Evolutionary conservation across 2,113 vertebrate genomes (phyloP).

Genomic region (Laticauda colubrina): DNA sequence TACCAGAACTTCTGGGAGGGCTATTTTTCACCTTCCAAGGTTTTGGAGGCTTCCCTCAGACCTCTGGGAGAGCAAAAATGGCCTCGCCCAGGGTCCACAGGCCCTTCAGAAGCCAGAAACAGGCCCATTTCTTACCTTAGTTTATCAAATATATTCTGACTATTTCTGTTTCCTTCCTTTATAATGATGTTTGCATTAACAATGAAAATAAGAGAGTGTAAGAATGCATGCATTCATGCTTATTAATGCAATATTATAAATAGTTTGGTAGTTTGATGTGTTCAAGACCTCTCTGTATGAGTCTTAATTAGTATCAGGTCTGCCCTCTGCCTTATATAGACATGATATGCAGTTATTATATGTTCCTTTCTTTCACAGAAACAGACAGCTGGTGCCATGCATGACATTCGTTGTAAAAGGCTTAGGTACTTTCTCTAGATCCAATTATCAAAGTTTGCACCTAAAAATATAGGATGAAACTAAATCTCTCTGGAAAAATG

Average conservation of each 20-base stretch:
- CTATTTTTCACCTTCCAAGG: no score
- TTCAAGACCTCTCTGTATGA: not conserved
- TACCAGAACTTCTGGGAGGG: no score
- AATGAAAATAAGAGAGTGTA: conserved; percentile 10
- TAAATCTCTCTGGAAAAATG: conserved; percentile 48
- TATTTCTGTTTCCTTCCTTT: conserved; percentile 1
- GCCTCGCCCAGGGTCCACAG: no score
- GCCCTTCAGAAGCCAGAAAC: no score
- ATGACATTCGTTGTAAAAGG: conserved; percentile 47
- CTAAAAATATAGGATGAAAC: conserved; percentile 51
- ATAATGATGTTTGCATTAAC: conserved; percentile 3
- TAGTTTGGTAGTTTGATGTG: conserved; percentile 9
- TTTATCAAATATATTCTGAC: not conserved
- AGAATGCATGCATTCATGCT: not conserved
- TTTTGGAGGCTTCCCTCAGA: no score
- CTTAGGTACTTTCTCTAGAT: conserved; percentile 48
- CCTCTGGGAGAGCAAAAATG: no score
- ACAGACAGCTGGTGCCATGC: conserved; percentile 54
- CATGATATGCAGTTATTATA: conserved; percentile 17
- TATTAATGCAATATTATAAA: conserved; percentile 31
- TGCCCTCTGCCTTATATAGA: conserved; percentile 32
- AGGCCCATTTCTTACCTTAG: not conserved
- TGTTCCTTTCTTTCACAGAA: conserved; percentile 33
- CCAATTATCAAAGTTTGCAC: conserved; percentile 37
- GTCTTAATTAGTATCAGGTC: conserved; percentile 19